A percentile compares a stretch with the other conserved stretches of the same genome.
phyloP scores from a whole-genome alignment of 2,888 invertebrate species.

The Phymatocera aterrima region DNA sequence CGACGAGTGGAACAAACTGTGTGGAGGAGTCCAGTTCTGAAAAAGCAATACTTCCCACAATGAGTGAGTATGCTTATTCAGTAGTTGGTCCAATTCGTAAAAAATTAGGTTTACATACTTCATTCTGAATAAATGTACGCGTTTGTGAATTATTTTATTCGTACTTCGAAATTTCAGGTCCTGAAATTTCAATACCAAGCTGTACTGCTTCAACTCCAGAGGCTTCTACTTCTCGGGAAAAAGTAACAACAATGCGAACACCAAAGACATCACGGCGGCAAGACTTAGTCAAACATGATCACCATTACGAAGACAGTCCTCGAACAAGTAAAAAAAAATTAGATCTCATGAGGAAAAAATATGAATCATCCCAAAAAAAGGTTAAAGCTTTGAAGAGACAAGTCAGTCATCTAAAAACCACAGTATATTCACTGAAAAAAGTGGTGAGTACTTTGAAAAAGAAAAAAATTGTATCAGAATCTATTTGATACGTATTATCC shows the following conservation, averaged over 20 bases:
- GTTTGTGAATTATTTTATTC: neutral
- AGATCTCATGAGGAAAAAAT: neutral
- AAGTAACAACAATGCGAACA: neutral
- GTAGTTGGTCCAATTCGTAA: neutral
- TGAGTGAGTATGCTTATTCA: slow-evolving; percentile 16
- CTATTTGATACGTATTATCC: neutral
- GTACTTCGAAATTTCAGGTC: neutral
- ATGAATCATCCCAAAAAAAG: slow-evolving; percentile 11
- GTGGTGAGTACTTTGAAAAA: slow-evolving; percentile 4
- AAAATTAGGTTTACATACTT: neutral
- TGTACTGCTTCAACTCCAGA: slow-evolving; percentile 8
- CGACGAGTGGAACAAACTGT: neutral
- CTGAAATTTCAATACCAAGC: slow-evolving; percentile 10
- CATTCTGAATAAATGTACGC: neutral
- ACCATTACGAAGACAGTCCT: slow-evolving; percentile 36
- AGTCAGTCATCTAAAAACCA: neutral
- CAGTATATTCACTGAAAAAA: slow-evolving; percentile 25
- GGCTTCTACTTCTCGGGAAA: neutral
- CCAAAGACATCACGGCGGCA: slow-evolving; percentile 19
- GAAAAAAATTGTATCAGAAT: slow-evolving; percentile 5
- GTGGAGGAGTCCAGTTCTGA: neutral
- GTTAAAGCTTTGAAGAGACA: slow-evolving; percentile 7
- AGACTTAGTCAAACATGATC: slow-evolving; percentile 1
- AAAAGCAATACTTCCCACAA: slow-evolving; percentile 5
- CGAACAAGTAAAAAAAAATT: slow-evolving; percentile 34